Conservation (phyloP, 2,113 vertebrate species). For the Pseudorhombus dupliciocellatus region DNA sequence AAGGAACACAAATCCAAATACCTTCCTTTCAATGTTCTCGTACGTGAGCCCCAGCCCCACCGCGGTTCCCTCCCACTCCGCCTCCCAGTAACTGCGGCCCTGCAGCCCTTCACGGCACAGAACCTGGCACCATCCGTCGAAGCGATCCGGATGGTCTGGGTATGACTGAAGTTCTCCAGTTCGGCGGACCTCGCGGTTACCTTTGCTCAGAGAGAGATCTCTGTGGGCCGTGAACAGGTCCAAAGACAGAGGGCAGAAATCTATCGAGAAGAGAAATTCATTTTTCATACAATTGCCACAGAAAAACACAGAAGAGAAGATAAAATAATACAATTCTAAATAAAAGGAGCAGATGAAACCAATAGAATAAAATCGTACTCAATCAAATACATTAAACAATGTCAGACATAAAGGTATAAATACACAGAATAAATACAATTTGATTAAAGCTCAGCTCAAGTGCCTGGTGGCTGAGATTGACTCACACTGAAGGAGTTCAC, state of each 20-base stretch:
- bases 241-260: conserved; percentile 11
- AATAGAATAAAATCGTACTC: too few species aligned
- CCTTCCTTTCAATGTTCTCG: conserved; percentile 27
- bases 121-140: conserved; percentile 34
- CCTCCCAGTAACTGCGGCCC: conserved; percentile 30
- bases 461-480: too few species aligned
- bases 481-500: conserved; percentile 37
- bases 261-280: neutral
- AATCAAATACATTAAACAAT: too few species aligned
- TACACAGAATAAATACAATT: too few species aligned
- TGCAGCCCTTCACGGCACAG: conserved; percentile 10
- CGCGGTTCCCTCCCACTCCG: conserved; percentile 21
- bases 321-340: too few species aligned
- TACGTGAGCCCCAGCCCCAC: conserved; percentile 30
- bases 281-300: too few species aligned
- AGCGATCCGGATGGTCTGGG: conserved; percentile 24
- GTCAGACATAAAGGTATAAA: too few species aligned
- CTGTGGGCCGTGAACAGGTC: conserved; percentile 32
- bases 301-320: too few species aligned
- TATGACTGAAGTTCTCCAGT: neutral
- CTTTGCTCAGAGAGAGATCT: neutral
- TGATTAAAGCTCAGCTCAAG: too few species aligned
- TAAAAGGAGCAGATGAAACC: too few species aligned
- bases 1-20: neutral
- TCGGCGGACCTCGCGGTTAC: conserved; percentile 3